Evolutionary conservation across 2,888 invertebrate species (phyloP).

Genomic region (Agapetus fuscipes): DNA sequence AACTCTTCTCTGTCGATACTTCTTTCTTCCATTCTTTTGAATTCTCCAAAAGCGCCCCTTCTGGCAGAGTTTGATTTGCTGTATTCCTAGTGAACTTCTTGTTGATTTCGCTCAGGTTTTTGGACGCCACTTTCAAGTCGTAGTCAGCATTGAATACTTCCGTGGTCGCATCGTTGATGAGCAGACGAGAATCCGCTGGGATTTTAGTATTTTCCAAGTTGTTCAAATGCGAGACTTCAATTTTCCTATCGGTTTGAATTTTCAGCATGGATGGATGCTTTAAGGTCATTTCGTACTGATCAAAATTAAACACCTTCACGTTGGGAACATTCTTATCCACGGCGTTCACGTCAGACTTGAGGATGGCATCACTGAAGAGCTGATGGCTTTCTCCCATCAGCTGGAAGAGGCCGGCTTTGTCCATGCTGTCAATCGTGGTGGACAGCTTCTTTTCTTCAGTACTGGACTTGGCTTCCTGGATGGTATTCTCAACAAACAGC

Average conservation of each 20-base stretch:
- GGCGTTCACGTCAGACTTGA: neutral
- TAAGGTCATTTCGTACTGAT: slow-evolving; percentile 43
- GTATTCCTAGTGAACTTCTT: slow-evolving; percentile 16
- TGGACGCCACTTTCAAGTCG: slow-evolving; percentile 26
- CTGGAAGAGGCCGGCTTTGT: no score
- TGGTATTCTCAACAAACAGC: slow-evolving; percentile 15
- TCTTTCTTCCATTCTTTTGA: slow-evolving; percentile 18
- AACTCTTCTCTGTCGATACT: slow-evolving; percentile 33
- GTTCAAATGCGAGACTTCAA: slow-evolving; percentile 40
- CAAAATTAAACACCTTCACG: slow-evolving; percentile 43
- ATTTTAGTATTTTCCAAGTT: slow-evolving; percentile 42
- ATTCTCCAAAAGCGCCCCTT: slow-evolving; percentile 1
- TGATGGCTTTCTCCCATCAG: neutral
- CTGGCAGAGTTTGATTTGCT: slow-evolving; percentile 14
- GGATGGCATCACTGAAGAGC: neutral
- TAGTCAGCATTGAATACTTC: slow-evolving; percentile 19
- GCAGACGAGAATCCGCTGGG: slow-evolving; percentile 37
- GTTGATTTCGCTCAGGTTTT: slow-evolving; percentile 24
- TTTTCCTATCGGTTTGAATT: slow-evolving; percentile 32
- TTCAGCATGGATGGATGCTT: slow-evolving; percentile 31
- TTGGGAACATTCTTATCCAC: slow-evolving; percentile 9
- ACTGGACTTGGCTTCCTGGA: slow-evolving; percentile 3
- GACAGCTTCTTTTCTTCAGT: neutral
- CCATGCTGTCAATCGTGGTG: neutral
- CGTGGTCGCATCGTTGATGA: slow-evolving; percentile 8